phyloP scores from a whole-genome alignment of 53 echinoderm and acorn worm genomes.

The Stichopus horrens region DNA sequence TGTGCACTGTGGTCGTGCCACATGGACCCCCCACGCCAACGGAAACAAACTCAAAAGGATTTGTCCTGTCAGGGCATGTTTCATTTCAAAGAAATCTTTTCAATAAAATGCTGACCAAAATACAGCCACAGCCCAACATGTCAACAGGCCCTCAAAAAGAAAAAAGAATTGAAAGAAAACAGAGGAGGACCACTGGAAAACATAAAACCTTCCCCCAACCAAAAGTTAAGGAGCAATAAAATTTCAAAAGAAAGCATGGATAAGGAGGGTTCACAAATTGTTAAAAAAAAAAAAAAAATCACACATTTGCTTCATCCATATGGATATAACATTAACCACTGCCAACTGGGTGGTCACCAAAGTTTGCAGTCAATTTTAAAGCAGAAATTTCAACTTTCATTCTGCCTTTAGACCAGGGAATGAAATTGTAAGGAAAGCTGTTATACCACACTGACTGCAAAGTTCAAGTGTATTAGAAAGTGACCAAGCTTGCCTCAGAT shows the following conservation, averaged over 20 bases:
- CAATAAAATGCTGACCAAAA: neutral
- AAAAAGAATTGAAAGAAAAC: neutral
- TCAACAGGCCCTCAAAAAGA: neutral
- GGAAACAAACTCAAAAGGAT: too few relatives aligned
- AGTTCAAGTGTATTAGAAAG: too few relatives aligned
- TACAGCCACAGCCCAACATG: neutral
- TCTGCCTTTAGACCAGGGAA: too few relatives aligned
- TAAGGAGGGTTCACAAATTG: neutral
- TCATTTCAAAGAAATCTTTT: neutral
- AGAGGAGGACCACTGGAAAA: neutral
- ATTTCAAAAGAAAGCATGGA: neutral
- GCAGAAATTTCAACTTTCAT: too few relatives aligned
- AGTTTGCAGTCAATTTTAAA: neutral
- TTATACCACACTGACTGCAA: too few relatives aligned
- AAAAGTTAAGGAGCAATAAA: neutral
- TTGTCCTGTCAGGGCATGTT: neutral
- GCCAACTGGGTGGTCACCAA: neutral
- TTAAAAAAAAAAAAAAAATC: neutral
- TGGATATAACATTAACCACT: neutral
- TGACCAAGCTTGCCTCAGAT: too few relatives aligned
- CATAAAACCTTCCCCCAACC: neutral
- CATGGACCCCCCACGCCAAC: neutral
- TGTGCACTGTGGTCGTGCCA: neutral
- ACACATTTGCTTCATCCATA: neutral
- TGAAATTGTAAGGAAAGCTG: too few relatives aligned